Base-by-base conservation (phyloP, 2,113 vertebrate species). In the Pitta sordida region DNA sequence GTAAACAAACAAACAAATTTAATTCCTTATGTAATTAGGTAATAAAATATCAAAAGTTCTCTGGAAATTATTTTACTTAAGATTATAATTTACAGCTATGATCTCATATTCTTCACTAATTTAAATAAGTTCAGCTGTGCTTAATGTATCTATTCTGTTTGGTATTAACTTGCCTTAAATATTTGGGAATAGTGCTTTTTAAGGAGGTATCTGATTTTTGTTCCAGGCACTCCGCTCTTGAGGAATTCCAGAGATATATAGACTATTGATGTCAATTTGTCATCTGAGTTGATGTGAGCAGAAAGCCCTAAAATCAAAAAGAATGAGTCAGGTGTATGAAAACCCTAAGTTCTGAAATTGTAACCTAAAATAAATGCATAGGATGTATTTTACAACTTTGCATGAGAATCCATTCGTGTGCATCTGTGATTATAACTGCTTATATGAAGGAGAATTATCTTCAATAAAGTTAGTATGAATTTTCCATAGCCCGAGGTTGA, bases 1-100 rank as follows among this genome's bases (percentile, higher is more conserved):
- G 13, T 29, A 52, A 32, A 32, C 1, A 6, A 65, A 73, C 63
- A n/a, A 48, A 5, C 0, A 0, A 15, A 44, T 36, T 36, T 53
- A 55, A 51, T 17, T 60, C 23, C 10, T 34, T 9, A 17, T 56
- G 20, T 26, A 93, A 55, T 46, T 37, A 53, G 59, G 6, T 68
- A 48, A 71, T 27, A 68, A 37, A 94, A 65, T 84, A 76, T 56
- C 63, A 36, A 90, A 58, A 68, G 1, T 7, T 56, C 11, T 69
- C 17, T 68, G 30, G n/a, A 39, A 75, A 30, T 10, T 49, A 27
- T 73, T 93, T 88, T 73, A 71, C 5, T 51, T 48, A 3, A 59
- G 26, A 70, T 11, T 11, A 30, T 37, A 83, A 91, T 53, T 65
- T 88, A 69, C 73, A 58, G 4, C 5, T 17, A 39, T 70, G 80